These are phyloP conservation scores for Drosophila lowei DNA, from an alignment of 1,140 invertebrate genomes.

Conservation along the genomic window DNA sequence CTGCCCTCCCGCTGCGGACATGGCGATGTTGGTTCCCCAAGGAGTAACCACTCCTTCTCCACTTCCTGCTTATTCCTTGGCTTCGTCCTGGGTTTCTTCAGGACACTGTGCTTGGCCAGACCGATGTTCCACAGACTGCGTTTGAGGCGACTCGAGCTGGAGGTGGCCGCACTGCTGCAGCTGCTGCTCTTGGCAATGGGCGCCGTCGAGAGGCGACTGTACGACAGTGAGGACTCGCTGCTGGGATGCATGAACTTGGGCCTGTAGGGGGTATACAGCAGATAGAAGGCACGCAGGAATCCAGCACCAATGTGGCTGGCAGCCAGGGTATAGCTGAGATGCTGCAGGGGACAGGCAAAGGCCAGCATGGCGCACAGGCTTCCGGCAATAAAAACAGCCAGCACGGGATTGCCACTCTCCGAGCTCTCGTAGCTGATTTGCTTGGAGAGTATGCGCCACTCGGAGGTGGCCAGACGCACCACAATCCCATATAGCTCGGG, in stretches of 20 bases:
- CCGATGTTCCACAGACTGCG: slow-evolving; percentile 80
- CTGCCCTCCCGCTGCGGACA: slow-evolving; percentile 62
- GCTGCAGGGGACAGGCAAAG: slow-evolving; percentile 86
- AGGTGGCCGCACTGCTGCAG: slow-evolving; percentile 41
- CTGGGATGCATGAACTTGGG: slow-evolving; percentile 76
- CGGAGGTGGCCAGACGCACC: slow-evolving; percentile 85
- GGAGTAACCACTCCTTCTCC: slow-evolving; percentile 81
- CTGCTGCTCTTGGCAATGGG: slow-evolving; percentile 64
- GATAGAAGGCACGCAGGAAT: slow-evolving; percentile 71
- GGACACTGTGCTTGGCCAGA: slow-evolving; percentile 55
- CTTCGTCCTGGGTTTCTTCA: slow-evolving; percentile 71
- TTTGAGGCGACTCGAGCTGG: slow-evolving; percentile 51
- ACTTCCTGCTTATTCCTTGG: slow-evolving; percentile 71
- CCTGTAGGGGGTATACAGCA: slow-evolving; percentile 71
- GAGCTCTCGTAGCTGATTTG: slow-evolving; percentile 87
- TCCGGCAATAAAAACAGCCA: slow-evolving; percentile 87
- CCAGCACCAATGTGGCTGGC: slow-evolving; percentile 69
- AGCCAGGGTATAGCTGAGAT: slow-evolving; percentile 75
- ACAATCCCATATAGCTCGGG: slow-evolving; percentile 85
- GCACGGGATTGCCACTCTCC: slow-evolving; percentile 86
- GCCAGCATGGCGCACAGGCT: slow-evolving; percentile 87
- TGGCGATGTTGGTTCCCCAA: slow-evolving; percentile 80
- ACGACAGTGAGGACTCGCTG: slow-evolving; percentile 73
- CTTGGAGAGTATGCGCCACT: slow-evolving; percentile 87
- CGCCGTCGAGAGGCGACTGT: slow-evolving; percentile 76